Evolutionary conservation across 2,113 vertebrate species (phyloP).

Genomic region (Apodemus sylvaticus): DNA sequence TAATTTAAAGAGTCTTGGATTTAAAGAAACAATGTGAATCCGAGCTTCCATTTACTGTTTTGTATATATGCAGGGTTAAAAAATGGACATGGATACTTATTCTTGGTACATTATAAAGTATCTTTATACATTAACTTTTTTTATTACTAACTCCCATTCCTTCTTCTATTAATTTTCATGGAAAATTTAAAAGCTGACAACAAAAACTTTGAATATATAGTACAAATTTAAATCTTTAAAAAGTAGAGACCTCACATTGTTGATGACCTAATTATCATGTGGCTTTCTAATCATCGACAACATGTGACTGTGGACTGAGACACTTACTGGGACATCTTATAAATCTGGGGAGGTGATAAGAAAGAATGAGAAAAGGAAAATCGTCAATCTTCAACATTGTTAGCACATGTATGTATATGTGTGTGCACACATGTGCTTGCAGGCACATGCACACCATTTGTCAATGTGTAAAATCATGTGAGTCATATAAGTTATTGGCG

Average conservation of each 20-base stretch:
- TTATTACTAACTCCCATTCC: not conserved
- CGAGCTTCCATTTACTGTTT: not conserved
- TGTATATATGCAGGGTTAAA: not conserved
- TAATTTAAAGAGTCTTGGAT: slow-evolving; percentile 11
- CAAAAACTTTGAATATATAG: not conserved
- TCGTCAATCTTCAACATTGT: not conserved
- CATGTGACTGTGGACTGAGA: not conserved
- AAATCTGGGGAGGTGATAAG: not conserved
- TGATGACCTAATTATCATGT: not conserved
- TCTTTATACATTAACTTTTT: not conserved
- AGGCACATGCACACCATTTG: not conserved
- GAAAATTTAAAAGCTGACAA: not conserved
- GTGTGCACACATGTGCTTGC: not conserved
- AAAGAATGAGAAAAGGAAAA: not conserved
- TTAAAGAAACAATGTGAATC: not conserved
- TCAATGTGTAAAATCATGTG: not conserved
- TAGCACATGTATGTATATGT: not conserved
- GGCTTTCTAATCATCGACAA: not conserved
- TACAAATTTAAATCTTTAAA: slow-evolving; percentile 14
- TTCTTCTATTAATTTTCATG: not conserved
- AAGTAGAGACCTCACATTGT: not conserved
- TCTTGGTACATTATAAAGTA: not conserved
- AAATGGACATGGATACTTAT: not conserved
- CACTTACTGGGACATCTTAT: not conserved
- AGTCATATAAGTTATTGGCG: not conserved